Evolutionary conservation across 2,797 vertebrate species (phyloP), one percentile per base, ranked within the genome.

Genomic region (Pipistrellus nathusii): DNA sequence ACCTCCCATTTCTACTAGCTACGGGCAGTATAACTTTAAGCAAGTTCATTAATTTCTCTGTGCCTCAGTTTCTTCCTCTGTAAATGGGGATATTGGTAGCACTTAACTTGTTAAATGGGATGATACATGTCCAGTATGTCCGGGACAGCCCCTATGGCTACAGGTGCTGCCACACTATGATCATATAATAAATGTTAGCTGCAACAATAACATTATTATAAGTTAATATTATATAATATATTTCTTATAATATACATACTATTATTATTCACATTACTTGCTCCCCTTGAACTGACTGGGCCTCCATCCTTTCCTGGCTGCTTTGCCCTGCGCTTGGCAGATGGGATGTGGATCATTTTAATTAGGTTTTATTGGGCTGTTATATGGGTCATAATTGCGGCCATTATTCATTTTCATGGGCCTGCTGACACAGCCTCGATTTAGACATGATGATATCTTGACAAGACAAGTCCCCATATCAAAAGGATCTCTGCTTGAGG

Each of bases 281-380:
- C 93, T 98, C 94, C 95, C 95, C 91, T 96, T 93, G 68, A 81
- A 96, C 85, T 95, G 92, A 81, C 97, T 77, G 75, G 91, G 95
- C 82, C 86, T 75, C 90, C 90, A 85, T 94, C 91, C 75, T 96
- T 88, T 94, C 85, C 93, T 90, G 97, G 92, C 94, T 98, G 97
- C 93, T 97, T 94, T 97, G 96, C 97, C 97, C 98, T 97, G 94
- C 93, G 94, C 95, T 97, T 98, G 97, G 98, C 98, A 98, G 98
- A 98, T 98, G 98, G 98, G 98, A 98, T 95, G 96, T 98, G 98
- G 98, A 98, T 98, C 98, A 98, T 98, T 98, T 98, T 98, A 98
- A 98, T 98, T 98, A 98, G 98, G 97, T 98, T 98, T 98, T 98
- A 98, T 98, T 98, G 98, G 98, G 98, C 98, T 98, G 98, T 98